A percentile compares a stretch with the other conserved stretches of the same genome.
These are phyloP conservation scores for Rhea pennata DNA, from an alignment of 2,113 vertebrate species.

Conservation along the genomic window DNA sequence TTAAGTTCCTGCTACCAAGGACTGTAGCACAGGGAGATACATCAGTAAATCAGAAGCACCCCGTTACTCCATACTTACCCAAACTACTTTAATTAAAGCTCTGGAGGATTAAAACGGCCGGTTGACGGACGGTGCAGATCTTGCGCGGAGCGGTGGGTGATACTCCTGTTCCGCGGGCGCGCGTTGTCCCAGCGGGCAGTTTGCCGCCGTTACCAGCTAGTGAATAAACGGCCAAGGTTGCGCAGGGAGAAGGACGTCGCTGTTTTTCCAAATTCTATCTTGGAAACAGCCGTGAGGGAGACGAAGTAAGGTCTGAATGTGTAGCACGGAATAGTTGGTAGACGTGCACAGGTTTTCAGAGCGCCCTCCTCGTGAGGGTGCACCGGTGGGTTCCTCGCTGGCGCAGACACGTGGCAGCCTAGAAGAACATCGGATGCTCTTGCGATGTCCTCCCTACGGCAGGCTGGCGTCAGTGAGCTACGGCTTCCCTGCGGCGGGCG, in stretches of 20 bases:
- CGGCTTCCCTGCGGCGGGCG: neutral
- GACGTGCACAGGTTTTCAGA: neutral
- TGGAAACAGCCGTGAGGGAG: slow-evolving; percentile 41
- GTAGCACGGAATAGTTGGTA: neutral
- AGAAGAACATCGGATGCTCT: neutral
- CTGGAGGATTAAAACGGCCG: slow-evolving; percentile 54
- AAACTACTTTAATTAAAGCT: neutral
- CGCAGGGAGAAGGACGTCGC: slow-evolving; percentile 4
- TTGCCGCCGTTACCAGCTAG: neutral
- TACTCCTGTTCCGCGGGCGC: slow-evolving; percentile 26
- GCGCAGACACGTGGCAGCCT: neutral
- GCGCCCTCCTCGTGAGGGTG: neutral
- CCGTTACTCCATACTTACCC: slow-evolving; percentile 28
- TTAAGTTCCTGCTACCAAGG: neutral
- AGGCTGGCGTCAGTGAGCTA: neutral
- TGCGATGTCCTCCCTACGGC: neutral
- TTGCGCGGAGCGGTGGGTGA: slow-evolving; percentile 45
- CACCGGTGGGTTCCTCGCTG: neutral
- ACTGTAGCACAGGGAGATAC: slow-evolving; percentile 13
- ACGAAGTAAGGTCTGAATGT: neutral
- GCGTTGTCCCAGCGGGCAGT: slow-evolving; percentile 36
- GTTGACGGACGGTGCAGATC: neutral
- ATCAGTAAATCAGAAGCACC: slow-evolving; percentile 24
- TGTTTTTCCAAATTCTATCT: slow-evolving; percentile 31
- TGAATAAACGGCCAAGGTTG: neutral